Percentiles rank a stretch among this genome's conserved stretches.
These are phyloP conservation scores for Hylomyscus alleni DNA, from an alignment of 2,797 vertebrate genomes.

Conservation along the genomic window DNA sequence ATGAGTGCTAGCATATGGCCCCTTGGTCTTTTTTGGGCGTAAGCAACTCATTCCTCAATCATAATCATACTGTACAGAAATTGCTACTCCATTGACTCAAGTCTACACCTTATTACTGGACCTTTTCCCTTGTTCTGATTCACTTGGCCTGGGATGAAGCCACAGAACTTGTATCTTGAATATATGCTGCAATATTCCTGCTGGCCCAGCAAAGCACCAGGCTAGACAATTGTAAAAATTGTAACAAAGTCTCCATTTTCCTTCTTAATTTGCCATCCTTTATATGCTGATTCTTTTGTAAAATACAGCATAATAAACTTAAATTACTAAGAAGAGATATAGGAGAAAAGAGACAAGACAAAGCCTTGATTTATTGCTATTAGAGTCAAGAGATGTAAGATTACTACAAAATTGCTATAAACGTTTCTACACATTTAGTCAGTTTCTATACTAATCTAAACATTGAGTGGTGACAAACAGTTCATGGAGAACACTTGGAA, in stretches of 20 bases:
- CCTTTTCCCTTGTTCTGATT: neutral
- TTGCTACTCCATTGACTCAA: neutral
- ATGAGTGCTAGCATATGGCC: neutral
- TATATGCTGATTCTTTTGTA: neutral
- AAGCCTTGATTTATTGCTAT: slow-evolving; percentile 2
- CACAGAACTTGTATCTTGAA: neutral
- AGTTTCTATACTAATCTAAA: slow-evolving; percentile 22
- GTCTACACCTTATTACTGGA: neutral
- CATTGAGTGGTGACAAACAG: neutral
- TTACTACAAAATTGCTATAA: neutral
- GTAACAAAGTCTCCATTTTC: neutral
- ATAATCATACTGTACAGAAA: neutral
- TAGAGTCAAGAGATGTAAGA: neutral
- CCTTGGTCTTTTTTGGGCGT: neutral
- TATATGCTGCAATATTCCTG: neutral
- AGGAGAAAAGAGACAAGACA: neutral
- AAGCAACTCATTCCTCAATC: neutral
- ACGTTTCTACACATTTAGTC: slow-evolving; percentile 12
- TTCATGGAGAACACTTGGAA: neutral
- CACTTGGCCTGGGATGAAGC: neutral
- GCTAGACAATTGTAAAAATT: neutral
- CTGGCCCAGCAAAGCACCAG: neutral
- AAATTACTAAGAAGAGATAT: neutral
- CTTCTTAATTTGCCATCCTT: neutral
- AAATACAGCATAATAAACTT: slow-evolving; percentile 8